Conservation (phyloP, 2,113 vertebrate genomes). For the Lepisosteus oculatus region DNA sequence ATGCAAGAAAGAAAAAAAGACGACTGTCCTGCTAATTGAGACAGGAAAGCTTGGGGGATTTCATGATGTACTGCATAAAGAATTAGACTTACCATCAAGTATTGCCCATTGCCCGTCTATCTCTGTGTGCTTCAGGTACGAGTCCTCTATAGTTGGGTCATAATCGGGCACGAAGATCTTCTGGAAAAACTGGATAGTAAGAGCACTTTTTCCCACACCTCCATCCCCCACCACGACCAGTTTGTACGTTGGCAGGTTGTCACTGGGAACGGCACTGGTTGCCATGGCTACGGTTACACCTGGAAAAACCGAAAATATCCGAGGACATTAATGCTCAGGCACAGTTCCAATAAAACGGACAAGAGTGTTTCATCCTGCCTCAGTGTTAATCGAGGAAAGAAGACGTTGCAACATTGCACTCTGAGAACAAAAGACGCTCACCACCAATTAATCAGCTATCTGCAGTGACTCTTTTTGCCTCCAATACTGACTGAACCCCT, state of each 20-base stretch:
- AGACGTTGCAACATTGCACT: too few relatives aligned
- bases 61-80: neutral
- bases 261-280: conserved; percentile 91
- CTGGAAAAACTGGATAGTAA: conserved; percentile 99
- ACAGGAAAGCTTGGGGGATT: too few relatives aligned
- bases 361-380: too few relatives aligned
- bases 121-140: conserved; percentile 96
- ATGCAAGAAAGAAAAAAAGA: too few relatives aligned
- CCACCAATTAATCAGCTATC: too few relatives aligned
- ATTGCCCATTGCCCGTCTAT: conserved; percentile 98
- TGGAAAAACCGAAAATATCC: conserved; percentile 37
- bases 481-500: too few relatives aligned
- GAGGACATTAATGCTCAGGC: too few relatives aligned
- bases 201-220: conserved; percentile 94
- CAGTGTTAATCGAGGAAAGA: too few relatives aligned
- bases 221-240: conserved; percentile 97
- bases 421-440: too few relatives aligned
- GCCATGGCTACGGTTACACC: conserved; percentile 81
- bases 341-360: too few relatives aligned
- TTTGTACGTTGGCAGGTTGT: conserved; percentile 96
- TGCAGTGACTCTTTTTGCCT: too few relatives aligned
- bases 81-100: conserved; percentile 80
- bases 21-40: too few relatives aligned
- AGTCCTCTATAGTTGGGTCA: conserved; percentile 97
- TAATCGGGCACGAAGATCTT: conserved; percentile 99